Evolutionary conservation across 2,888 invertebrate genomes (phyloP).

Genomic region (Erebia ligea): DNA sequence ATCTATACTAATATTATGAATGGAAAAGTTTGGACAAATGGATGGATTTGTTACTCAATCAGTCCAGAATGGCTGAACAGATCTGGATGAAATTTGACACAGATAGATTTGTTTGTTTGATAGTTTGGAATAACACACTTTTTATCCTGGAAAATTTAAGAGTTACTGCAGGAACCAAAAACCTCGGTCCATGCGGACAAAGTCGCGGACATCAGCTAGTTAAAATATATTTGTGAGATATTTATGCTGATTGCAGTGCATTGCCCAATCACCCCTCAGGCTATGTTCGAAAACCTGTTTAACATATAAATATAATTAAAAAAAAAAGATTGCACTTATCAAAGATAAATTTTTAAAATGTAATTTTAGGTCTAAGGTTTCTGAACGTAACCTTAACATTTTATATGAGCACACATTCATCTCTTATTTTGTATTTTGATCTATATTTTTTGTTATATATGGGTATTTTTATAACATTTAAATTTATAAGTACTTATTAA

Average conservation of each 20-base stretch:
- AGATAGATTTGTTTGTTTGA: too few relatives aligned
- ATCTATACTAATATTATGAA: too few relatives aligned
- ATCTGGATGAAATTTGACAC: too few relatives aligned
- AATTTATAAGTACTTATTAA: background rate
- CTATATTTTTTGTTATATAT: conserved; percentile 14
- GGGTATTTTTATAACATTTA: conserved; percentile 6
- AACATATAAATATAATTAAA: conserved; percentile 10
- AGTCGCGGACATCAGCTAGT: too few relatives aligned
- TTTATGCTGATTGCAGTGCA: background rate
- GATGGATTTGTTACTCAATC: too few relatives aligned
- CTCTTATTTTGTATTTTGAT: conserved; percentile 36
- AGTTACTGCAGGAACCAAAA: too few relatives aligned
- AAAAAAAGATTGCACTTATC: conserved; percentile 36
- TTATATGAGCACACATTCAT: conserved; percentile 40
- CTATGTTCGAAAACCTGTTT: conserved; percentile 80
- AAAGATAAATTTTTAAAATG: conserved; percentile 47
- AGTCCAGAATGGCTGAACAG: too few relatives aligned
- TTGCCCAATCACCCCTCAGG: conserved; percentile 47
- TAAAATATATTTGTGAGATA: too few relatives aligned
- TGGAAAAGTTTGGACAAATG: too few relatives aligned
- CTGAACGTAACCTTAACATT: conserved; percentile 77
- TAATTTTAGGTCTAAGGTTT: conserved; percentile 61
- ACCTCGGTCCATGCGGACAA: too few relatives aligned
- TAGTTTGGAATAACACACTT: too few relatives aligned
- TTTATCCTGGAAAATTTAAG: too few relatives aligned